Conservation (phyloP, 2,888 invertebrate species). For the Harpalus rufipes region DNA sequence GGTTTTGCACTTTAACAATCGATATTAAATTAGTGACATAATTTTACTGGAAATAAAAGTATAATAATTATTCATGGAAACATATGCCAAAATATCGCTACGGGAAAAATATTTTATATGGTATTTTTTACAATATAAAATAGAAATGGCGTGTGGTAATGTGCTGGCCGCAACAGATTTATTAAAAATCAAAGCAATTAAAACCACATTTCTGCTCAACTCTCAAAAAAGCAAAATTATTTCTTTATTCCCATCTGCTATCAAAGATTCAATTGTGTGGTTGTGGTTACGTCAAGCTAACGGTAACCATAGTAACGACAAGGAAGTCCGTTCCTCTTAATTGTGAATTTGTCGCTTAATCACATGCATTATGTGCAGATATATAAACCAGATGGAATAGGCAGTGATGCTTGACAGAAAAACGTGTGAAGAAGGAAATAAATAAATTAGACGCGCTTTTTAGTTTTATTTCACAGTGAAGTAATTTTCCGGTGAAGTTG, state of each 20-base stretch:
- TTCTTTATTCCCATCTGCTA: slow-evolving; percentile 38
- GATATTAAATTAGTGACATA: no score
- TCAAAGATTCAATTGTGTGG: slow-evolving; percentile 26
- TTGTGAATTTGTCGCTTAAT: slow-evolving; percentile 11
- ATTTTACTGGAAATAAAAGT: no score
- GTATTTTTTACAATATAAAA: no score
- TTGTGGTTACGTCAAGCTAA: slow-evolving; percentile 41
- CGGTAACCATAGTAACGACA: slow-evolving; percentile 51
- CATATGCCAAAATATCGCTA: no score
- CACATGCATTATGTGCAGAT: slow-evolving; percentile 55
- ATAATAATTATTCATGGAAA: no score
- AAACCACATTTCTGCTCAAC: slow-evolving; percentile 23
- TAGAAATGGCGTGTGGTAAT: no score
- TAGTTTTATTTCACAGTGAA: slow-evolving; percentile 4
- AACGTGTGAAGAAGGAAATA: slow-evolving; percentile 52
- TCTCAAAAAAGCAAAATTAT: slow-evolving; percentile 34
- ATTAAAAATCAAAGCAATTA: slow-evolving; percentile 31
- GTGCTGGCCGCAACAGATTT: no score
- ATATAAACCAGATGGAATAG: neutral
- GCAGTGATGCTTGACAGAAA: neutral
- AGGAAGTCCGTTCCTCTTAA: slow-evolving; percentile 55
- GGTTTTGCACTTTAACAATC: no score
- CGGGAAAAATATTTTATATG: no score
- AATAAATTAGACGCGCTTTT: slow-evolving; percentile 29
- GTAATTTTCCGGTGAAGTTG: slow-evolving; percentile 25